Evolutionary conservation across 2,888 invertebrate genomes (phyloP).

Genomic region (Megastigmus dorsalis): DNA sequence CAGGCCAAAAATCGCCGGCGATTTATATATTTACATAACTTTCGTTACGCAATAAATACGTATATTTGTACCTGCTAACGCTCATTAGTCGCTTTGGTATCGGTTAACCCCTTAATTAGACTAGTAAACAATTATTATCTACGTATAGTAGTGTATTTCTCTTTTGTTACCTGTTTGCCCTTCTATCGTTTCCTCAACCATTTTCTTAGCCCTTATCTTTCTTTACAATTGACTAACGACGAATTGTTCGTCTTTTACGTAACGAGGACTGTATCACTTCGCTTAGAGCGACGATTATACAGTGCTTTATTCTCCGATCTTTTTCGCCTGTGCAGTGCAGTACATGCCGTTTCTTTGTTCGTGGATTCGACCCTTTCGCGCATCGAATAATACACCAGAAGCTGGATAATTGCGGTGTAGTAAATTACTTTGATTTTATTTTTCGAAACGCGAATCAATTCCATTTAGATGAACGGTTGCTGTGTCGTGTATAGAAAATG

Average conservation of each 20-base stretch:
- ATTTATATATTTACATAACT: constrained; percentile 19
- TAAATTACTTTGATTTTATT: too few species aligned
- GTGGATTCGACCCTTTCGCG: too few species aligned
- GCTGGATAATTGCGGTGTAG: too few species aligned
- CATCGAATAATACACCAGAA: too few species aligned
- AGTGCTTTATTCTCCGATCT: too few species aligned
- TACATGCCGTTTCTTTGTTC: too few species aligned
- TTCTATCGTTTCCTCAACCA: background rate
- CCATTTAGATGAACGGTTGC: too few species aligned
- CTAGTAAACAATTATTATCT: constrained; percentile 35
- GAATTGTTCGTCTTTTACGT: constrained; percentile 1
- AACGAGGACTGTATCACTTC: background rate
- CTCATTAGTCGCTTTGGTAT: constrained; percentile 14
- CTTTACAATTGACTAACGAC: constrained; percentile 34
- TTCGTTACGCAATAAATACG: constrained; percentile 11
- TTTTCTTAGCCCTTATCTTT: too few species aligned
- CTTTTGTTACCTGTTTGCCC: background rate
- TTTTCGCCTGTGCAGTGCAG: too few species aligned
- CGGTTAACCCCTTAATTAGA: background rate
- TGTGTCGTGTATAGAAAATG: too few species aligned
- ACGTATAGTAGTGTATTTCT: constrained; percentile 7
- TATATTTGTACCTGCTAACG: background rate
- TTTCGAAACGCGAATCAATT: too few species aligned
- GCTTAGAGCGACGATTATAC: background rate
- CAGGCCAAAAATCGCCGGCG: background rate